Evolutionary conservation across 2,888 invertebrate genomes (phyloP).

Genomic region (Drosophila heteroneura): DNA sequence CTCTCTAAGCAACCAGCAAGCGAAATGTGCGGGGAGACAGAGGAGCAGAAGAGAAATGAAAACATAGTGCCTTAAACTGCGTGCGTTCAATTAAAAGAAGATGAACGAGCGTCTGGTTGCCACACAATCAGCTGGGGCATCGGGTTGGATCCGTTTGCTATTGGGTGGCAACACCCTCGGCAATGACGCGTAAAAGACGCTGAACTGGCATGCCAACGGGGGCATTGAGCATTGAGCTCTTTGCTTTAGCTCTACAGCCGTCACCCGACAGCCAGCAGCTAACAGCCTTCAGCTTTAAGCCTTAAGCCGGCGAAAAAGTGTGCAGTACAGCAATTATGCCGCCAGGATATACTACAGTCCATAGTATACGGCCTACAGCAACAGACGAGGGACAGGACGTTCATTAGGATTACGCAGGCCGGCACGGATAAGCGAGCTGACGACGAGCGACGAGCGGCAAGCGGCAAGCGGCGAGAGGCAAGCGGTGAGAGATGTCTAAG

Average conservation of each 20-base stretch:
- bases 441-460: slow-evolving; percentile 10
- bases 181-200: slow-evolving; percentile 63
- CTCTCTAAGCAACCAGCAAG: background rate
- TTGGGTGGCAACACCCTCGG: slow-evolving; percentile 42
- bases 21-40: background rate
- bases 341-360: slow-evolving; percentile 15
- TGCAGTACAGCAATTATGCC: slow-evolving; percentile 54
- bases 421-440: slow-evolving; percentile 21
- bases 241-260: background rate
- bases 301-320: slow-evolving; percentile 46
- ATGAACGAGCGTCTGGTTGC: slow-evolving; percentile 52
- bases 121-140: slow-evolving; percentile 31
- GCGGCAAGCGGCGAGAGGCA: slow-evolving; percentile 1
- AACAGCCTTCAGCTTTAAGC: slow-evolving; percentile 23
- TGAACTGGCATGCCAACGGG: slow-evolving; percentile 39
- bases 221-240: background rate
- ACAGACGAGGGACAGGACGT: slow-evolving; percentile 43
- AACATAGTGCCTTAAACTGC: slow-evolving; percentile 26
- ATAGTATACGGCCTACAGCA: slow-evolving; percentile 4
- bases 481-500: slow-evolving; percentile 11
- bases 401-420: slow-evolving; percentile 55
- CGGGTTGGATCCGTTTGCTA: slow-evolving; percentile 27
- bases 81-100: slow-evolving; percentile 67
- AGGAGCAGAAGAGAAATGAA: background rate
- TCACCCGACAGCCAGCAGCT: slow-evolving; percentile 1